Percentiles rank a stretch among this genome's conserved stretches.
These are phyloP conservation scores for Himalopsyche phryganea DNA, from an alignment of 1,140 invertebrate species.

Conservation along the genomic window DNA sequence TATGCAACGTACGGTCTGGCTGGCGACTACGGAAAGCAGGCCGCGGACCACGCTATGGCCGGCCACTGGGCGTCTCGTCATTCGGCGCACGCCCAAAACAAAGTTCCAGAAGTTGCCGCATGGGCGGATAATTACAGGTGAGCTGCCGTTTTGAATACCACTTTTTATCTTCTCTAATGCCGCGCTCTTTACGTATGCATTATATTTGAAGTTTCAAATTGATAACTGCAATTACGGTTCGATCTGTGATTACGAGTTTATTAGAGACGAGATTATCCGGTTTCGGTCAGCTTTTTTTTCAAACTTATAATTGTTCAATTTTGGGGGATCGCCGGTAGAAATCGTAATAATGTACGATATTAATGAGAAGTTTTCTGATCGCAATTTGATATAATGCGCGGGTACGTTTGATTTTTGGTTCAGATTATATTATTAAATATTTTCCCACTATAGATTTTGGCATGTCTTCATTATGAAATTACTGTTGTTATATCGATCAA, in stretches of 20 bases:
- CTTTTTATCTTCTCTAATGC: conserved; percentile 9
- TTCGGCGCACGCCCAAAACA: conserved; percentile 46
- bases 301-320: conserved; percentile 25
- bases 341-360: conserved; percentile 15
- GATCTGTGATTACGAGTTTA: conserved; percentile 24
- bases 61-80: conserved; percentile 42
- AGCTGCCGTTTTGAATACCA: conserved; percentile 29
- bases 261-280: conserved; percentile 14
- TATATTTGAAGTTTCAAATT: conserved; percentile 27
- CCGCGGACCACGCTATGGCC: conserved; percentile 46
- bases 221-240: conserved; percentile 30
- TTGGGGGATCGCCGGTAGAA: conserved; percentile 16
- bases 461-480: not conserved
- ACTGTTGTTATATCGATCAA: too few species aligned
- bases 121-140: conserved; percentile 55
- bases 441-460: conserved; percentile 4
- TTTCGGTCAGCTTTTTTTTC: conserved; percentile 18
- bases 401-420: conserved; percentile 4
- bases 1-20: conserved; percentile 14
- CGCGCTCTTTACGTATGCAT: conserved; percentile 13
- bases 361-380: conserved; percentile 18
- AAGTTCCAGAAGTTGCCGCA: conserved; percentile 47
- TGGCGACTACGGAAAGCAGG: conserved; percentile 45
- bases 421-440: not conserved
- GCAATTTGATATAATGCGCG: conserved; percentile 19